These are phyloP conservation scores for Chauna torquata DNA, from an alignment of 2,113 vertebrate genomes.

Conservation along the genomic window DNA sequence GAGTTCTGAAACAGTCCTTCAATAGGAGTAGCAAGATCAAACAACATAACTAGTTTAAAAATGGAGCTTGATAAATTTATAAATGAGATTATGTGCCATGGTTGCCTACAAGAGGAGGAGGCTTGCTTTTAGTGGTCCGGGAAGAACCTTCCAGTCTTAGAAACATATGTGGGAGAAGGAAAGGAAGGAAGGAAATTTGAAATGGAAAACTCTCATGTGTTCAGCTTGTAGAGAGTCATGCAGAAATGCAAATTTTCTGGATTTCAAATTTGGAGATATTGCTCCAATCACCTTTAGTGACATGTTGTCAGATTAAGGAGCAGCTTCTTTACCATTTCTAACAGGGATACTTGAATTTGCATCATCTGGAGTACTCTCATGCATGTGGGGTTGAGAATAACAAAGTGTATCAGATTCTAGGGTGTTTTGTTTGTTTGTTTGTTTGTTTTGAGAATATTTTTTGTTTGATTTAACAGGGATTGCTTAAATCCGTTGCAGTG, in stretches of 20 bases:
- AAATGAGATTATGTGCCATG: constrained; percentile 8
- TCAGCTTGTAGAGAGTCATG: not conserved
- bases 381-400: not conserved
- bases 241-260: rapidly evolving
- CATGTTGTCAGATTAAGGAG: not conserved
- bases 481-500: not conserved
- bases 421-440: not conserved
- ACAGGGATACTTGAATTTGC: rapidly evolving
- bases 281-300: not conserved
- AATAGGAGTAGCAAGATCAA: not conserved
- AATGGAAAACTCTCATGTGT: not conserved
- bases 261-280: not conserved
- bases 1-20: constrained; percentile 15
- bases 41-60: constrained; percentile 11
- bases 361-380: rapidly evolving
- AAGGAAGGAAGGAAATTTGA: too few relatives aligned
- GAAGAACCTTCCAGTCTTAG: not conserved
- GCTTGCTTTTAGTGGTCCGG: not conserved
- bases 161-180: not conserved
- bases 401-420: rapidly evolving
- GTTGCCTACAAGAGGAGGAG: not conserved
- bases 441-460: not conserved
- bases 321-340: not conserved
- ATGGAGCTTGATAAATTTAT: not conserved
- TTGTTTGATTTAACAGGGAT: not conserved